Evolutionary conservation across 2,888 invertebrate species (phyloP).

Genomic region (Ochlodes sylvanus): DNA sequence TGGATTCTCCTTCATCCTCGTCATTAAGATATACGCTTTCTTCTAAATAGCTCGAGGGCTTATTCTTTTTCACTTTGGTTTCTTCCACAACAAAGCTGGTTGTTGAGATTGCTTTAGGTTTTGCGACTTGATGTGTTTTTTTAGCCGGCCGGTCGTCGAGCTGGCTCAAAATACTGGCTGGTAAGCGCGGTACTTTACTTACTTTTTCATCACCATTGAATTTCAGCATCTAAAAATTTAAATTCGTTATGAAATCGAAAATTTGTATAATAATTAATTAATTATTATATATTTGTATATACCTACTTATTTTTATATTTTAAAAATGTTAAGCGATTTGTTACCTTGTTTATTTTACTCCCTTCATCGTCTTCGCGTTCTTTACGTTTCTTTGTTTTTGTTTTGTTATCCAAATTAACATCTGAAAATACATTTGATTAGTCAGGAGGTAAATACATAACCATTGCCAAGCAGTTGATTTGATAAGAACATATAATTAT

Average conservation of each 20-base stretch:
- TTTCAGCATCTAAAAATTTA: constrained; percentile 59
- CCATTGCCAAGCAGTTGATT: no score
- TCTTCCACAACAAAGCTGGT: constrained; percentile 68
- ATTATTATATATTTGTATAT: no score
- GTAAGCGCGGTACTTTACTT: constrained; percentile 64
- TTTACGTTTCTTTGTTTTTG: constrained; percentile 66
- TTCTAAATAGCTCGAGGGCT: constrained; percentile 76
- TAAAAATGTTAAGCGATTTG: no score
- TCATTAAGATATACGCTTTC: constrained; percentile 73
- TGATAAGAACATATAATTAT: no score
- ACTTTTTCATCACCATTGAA: constrained; percentile 61
- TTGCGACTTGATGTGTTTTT: constrained; percentile 30
- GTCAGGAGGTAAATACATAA: background rate
- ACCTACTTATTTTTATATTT: no score
- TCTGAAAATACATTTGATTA: constrained; percentile 22
- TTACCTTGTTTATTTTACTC: constrained; percentile 58
- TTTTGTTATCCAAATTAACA: constrained; percentile 46
- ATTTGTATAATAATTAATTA: no score
- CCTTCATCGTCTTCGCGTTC: constrained; percentile 61
- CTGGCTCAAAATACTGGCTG: constrained; percentile 60
- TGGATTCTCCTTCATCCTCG: constrained; percentile 45
- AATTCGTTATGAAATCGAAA: background rate
- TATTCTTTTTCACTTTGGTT: constrained; percentile 58
- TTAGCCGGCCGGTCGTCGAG: constrained; percentile 62
- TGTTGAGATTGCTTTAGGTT: constrained; percentile 60